phyloP scores from a whole-genome alignment of 2,113 vertebrate species.

The Poicephalus gulielmi region DNA sequence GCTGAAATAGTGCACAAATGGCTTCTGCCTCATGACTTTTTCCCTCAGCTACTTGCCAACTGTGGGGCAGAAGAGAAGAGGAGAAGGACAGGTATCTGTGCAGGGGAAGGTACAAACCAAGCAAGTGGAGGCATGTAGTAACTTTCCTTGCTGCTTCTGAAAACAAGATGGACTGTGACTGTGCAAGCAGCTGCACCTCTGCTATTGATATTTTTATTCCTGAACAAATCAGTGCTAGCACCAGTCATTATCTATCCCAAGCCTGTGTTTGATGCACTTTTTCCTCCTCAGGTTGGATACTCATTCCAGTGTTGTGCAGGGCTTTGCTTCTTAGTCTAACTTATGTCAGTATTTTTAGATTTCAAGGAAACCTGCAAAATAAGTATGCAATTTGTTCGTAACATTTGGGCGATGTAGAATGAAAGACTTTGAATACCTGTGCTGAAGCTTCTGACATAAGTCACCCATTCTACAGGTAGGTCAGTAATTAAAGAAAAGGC shows the following conservation, averaged over 20 bases:
- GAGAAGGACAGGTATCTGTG: not conserved
- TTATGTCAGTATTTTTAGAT: not conserved
- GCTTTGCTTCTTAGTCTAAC: not conserved
- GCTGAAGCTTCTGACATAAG: not conserved
- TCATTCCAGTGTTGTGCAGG: not conserved
- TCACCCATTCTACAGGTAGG: not conserved
- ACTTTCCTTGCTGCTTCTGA: not conserved
- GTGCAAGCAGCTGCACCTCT: not conserved
- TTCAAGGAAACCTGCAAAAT: not conserved
- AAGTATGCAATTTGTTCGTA: not conserved
- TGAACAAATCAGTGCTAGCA: not conserved
- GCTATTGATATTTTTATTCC: not conserved
- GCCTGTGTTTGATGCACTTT: not conserved
- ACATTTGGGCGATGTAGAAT: not conserved
- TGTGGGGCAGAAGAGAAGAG: not conserved
- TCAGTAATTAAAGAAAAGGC: not conserved
- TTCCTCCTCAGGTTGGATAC: not conserved
- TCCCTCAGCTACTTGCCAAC: accelerated
- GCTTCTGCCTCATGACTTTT: not conserved
- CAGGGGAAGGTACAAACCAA: not conserved
- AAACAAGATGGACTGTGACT: not conserved
- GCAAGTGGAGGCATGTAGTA: not conserved
- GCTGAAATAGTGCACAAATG: not conserved
- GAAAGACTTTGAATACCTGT: not conserved
- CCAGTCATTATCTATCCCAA: not conserved